These are phyloP conservation scores for Petrocephalus schoutedeni DNA, from an alignment of 2,797 vertebrate species.

Conservation along the genomic window DNA sequence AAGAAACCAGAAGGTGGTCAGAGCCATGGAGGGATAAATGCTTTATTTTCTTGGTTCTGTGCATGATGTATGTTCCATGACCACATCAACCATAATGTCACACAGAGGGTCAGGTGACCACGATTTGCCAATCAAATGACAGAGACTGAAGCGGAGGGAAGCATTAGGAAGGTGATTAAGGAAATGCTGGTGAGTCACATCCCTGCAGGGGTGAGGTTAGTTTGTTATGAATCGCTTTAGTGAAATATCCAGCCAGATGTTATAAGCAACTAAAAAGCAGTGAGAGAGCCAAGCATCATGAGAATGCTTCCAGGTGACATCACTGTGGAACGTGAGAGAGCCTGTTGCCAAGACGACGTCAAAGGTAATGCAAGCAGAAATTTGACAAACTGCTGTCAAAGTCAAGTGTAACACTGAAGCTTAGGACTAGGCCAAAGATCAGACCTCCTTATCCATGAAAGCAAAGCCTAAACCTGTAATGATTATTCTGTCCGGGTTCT, in stretches of 20 bases:
- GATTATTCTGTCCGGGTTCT: background rate
- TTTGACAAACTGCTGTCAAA: background rate
- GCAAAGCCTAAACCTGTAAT: background rate
- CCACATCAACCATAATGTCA: background rate
- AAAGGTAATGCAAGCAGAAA: background rate
- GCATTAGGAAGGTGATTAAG: background rate
- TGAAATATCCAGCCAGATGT: background rate
- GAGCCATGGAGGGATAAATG: background rate
- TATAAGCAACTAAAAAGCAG: constrained; percentile 4
- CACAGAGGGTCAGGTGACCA: background rate
- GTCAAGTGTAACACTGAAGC: background rate
- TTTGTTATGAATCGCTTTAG: background rate
- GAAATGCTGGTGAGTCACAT: background rate
- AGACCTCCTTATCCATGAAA: background rate
- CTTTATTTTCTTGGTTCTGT: background rate
- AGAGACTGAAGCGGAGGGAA: background rate
- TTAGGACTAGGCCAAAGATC: background rate
- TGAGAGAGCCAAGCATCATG: background rate
- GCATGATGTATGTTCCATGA: background rate
- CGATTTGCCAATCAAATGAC: background rate
- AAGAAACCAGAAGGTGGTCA: background rate
- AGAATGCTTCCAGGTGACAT: background rate
- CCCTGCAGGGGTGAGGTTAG: background rate
- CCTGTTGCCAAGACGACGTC: background rate
- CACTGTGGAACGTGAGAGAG: background rate